Base-by-base conservation (phyloP, 2,797 vertebrate genomes). In the Calcarius lapponicus region DNA sequence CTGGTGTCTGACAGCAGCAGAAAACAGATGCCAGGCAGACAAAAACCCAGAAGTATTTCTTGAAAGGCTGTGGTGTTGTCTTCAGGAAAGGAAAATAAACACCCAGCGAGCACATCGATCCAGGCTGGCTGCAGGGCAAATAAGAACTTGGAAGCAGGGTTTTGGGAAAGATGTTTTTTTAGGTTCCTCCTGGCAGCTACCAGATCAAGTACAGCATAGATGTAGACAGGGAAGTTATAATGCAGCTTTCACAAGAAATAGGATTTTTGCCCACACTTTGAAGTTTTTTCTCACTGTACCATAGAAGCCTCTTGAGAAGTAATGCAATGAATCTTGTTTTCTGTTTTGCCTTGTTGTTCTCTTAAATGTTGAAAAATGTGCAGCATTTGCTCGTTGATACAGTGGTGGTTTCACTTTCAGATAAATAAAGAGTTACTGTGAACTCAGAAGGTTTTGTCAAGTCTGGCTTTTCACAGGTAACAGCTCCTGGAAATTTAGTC, bases 401-500 rank as follows among this genome's bases (percentile, higher is more conserved):
- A 62, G 24, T 9, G 26, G 38, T 89, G 62, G 45, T 73, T 93
- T 93, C 65, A 71, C 70, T 96, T 86, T 66, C 88, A 91, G 40
- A 84, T 62, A 83, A 90, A 80, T 51, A 90, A 88, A 80, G 26
- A 80, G 51, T 65, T 75, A 48, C 57, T 45, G 34, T 66, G 78
- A 79, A n/a, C n/a, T 83, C 87, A 76, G 76, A 82, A 79, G 51
- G 32, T 65, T 60, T 82, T 87, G 60, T 92, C 93, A 96, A 38
- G 56, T 72, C 71, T 40, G 79, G 47, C 24, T 94, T 92, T 75
- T 71, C 75, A 48, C n/a, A 22, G 43, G 10, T 85, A 81, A 73
- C 43, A 61, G 47, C 78, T 93, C 87, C 91, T 96, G 96, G 83
- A 75, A 96, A 95, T 93, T 88, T 28, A 84, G 70, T 74, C 82